Conservation (phyloP, 2,888 invertebrate species). For the Xanthorhoe designata region DNA sequence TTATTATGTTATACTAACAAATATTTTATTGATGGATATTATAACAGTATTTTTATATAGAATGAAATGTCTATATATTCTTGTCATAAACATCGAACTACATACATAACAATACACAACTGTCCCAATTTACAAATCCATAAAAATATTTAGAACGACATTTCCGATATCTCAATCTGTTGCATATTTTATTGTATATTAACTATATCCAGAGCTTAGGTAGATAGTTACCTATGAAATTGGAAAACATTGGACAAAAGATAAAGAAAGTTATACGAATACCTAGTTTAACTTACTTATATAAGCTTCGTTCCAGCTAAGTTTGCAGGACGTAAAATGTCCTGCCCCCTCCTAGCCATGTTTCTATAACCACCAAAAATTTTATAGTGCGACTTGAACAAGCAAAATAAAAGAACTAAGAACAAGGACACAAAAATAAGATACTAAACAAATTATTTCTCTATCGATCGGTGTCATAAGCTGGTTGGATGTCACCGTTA, state of each 20-base stretch:
- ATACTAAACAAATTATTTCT: constrained; percentile 37
- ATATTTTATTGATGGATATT: too few relatives aligned
- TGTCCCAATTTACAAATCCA: constrained; percentile 41
- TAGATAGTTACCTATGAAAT: too few relatives aligned
- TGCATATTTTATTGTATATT: constrained; percentile 55
- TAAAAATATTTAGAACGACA: constrained; percentile 41
- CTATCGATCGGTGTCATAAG: constrained; percentile 50
- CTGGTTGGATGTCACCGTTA: constrained; percentile 51
- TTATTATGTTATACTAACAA: too few relatives aligned
- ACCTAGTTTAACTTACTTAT: too few relatives aligned
- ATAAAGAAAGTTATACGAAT: too few relatives aligned
- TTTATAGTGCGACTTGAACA: too few relatives aligned
- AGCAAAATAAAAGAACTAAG: too few relatives aligned
- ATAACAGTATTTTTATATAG: background rate
- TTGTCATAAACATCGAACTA: constrained; percentile 29
- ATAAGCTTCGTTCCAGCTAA: too few relatives aligned
- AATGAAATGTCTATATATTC: background rate
- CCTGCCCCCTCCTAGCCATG: too few relatives aligned
- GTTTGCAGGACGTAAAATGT: too few relatives aligned
- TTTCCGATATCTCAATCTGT: constrained; percentile 44
- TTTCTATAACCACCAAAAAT: too few relatives aligned
- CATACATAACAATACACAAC: constrained; percentile 22
- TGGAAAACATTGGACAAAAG: too few relatives aligned
- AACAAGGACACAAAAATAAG: background rate
- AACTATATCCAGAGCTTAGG: constrained; percentile 38